phyloP scores from a whole-genome alignment of 2,797 vertebrate species.

The Mallotus villosus region DNA sequence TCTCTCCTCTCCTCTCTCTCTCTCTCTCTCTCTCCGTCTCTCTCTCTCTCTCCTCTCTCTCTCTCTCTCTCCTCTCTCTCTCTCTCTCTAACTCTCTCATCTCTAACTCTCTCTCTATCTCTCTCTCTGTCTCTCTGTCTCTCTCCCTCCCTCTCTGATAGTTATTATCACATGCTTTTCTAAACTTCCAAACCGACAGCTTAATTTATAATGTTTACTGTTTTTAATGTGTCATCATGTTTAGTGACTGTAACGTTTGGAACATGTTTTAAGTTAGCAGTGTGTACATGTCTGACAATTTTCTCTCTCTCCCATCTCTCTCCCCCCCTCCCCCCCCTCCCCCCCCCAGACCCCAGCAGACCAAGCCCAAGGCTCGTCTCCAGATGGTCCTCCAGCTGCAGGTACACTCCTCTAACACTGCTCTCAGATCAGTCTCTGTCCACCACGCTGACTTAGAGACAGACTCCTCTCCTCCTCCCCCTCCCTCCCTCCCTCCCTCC shows the following conservation, averaged over 20 bases:
- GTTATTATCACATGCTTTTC: conserved; percentile 60
- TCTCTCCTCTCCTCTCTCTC: conserved; percentile 36
- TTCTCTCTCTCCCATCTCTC: conserved; percentile 50
- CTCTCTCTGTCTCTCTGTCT: conserved; percentile 9
- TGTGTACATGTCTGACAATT: no score
- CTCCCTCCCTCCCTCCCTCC: neutral
- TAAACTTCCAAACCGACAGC: no score
- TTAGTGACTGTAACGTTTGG: no score
- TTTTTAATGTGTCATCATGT: no score
- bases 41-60: conserved; percentile 41
- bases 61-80: conserved; percentile 24
- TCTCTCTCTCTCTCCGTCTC: conserved; percentile 58
- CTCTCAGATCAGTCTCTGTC: neutral
- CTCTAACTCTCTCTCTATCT: conserved; percentile 58
- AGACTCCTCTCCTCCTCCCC: neutral
- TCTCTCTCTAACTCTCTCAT: no score
- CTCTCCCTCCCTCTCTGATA: conserved; percentile 39
- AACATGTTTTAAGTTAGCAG: no score
- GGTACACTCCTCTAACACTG: conserved; percentile 67
- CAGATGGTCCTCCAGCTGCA: conserved; percentile 92
- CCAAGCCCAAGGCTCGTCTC: conserved; percentile 92
- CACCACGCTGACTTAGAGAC: neutral
- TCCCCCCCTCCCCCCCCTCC: conserved; percentile 2
- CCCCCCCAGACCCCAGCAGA: conserved; percentile 85
- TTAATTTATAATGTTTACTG: no score